Conservation (phyloP, 2,888 invertebrate genomes). For the Amphiduros pacificus region DNA sequence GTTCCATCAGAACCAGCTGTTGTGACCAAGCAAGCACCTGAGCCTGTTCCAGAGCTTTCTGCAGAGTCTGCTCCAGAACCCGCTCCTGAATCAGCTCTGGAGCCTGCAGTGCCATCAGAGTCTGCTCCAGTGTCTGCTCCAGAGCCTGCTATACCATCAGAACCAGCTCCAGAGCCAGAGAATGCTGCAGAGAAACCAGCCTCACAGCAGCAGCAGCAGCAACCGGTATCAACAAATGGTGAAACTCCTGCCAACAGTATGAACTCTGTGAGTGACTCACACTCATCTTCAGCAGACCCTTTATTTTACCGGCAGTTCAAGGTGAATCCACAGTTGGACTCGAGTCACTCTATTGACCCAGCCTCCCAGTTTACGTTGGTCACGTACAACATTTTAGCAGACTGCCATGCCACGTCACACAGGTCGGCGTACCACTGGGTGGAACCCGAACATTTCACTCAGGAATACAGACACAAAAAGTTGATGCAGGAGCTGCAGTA, state of each 20-base stretch:
- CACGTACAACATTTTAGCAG: conserved; percentile 56
- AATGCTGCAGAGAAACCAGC: not conserved
- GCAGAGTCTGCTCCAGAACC: not conserved
- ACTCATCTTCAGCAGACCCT: conserved; percentile 4
- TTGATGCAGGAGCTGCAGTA: conserved; percentile 48
- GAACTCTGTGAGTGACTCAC: not conserved
- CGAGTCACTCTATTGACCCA: conserved; percentile 28
- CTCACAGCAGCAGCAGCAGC: no score
- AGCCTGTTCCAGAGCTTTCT: not conserved
- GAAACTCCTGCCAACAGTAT: not conserved
- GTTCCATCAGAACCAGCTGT: not conserved
- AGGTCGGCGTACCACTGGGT: conserved; percentile 37
- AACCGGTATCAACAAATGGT: no score
- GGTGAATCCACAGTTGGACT: conserved; percentile 37
- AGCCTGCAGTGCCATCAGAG: not conserved
- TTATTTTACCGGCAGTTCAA: conserved; percentile 39
- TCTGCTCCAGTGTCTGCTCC: not conserved
- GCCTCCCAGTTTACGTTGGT: conserved; percentile 47
- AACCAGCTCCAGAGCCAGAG: not conserved
- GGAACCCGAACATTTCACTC: conserved; percentile 36
- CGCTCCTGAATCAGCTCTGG: not conserved
- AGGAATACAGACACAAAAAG: conserved; percentile 42
- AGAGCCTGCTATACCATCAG: not conserved
- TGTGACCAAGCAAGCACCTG: no score
- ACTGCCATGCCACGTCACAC: conserved; percentile 45